Base-by-base conservation (phyloP, 2,113 vertebrate species). In the Hucho hucho region DNA sequence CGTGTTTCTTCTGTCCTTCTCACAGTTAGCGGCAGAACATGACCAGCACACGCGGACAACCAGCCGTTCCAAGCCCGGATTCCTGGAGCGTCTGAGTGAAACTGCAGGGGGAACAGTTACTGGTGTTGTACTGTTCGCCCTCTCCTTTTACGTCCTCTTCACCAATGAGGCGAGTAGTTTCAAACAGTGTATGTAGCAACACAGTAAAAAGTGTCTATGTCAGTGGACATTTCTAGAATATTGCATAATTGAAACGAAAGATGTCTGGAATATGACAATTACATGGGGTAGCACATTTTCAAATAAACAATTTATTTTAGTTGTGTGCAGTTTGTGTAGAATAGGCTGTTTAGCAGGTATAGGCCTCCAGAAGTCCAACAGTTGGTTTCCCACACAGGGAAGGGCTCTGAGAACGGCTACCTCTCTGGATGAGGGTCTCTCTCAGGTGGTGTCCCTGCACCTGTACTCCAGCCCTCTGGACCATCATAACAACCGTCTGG, bases 81-180 rank as follows among this genome's bases (percentile, higher is more conserved):
- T 99, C 80, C 89, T 99, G 87, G 95, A 98, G 86, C 92, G 96
- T 22, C 86, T 99, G 22, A 91, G 98, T 0, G 94, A 97, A 78
- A 98, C 96, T 1, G 92, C 92, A 2, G 98, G 93, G 6, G 98
- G 98, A 32, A 94, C 96, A 87, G 61, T 95, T 43, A 66, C 96
- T 63, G 98, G 98, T 1, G 81, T 97, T 0, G 83, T 84, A 43
- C 83, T 96, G 13, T 97, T 98, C 79, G 89, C 93, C 61, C 83
- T 97, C 9, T 96, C 97, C 2, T 93, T 99, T 82, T 97, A 98
- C 73, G 58, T 99, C 70, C 94, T 99, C 72, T 98, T 99, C 81
- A 97, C 95, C 72, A 99, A 99, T 63, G 98, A 99, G 95, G 98
- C 98, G 88, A 74, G 78, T 16, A 16, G 53, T 16, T 20, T 53